These are phyloP conservation scores for Gymnothorax reevesii DNA, from an alignment of 2,797 vertebrate genomes.

Conservation along the genomic window DNA sequence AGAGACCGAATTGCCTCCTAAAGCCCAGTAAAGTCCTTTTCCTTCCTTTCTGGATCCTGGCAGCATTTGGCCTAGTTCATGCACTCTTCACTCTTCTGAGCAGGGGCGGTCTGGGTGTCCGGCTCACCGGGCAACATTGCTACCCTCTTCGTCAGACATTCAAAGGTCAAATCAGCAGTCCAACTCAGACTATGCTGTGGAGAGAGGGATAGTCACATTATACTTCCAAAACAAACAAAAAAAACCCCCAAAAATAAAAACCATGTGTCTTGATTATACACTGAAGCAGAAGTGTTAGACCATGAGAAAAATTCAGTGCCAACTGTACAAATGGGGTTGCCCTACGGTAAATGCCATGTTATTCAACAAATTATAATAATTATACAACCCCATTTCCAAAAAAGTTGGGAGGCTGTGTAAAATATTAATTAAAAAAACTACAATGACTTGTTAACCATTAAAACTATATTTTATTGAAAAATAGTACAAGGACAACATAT, in stretches of 20 bases:
- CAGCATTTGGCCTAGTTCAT: conserved; percentile 24
- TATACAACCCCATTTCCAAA: no score
- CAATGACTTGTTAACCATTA: no score
- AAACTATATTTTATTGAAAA: no score
- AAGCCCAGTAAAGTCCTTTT: not conserved
- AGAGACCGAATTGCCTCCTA: not conserved
- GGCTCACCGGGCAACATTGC: conserved; percentile 41
- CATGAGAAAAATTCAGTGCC: not conserved
- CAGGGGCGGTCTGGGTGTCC: conserved; percentile 44
- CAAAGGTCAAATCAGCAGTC: conserved; percentile 68
- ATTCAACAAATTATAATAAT: no score
- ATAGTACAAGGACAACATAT: no score
- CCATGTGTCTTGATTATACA: not conserved
- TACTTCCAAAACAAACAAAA: not conserved
- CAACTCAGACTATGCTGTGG: conserved; percentile 70
- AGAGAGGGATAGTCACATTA: not conserved
- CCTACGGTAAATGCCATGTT: no score
- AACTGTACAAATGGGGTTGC: not conserved
- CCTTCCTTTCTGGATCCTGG: conserved; percentile 19
- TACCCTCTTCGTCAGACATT: conserved; percentile 61
- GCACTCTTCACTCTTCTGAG: conserved; percentile 36
- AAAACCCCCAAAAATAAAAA: not conserved
- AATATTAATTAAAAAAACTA: no score
- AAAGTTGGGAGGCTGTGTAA: no score
- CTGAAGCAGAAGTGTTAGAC: not conserved